A percentile compares a stretch with the other conserved stretches of the same genome.
Evolutionary conservation across 2,113 vertebrate species (phyloP).

Genomic region (Triplophysa tibetana): DNA sequence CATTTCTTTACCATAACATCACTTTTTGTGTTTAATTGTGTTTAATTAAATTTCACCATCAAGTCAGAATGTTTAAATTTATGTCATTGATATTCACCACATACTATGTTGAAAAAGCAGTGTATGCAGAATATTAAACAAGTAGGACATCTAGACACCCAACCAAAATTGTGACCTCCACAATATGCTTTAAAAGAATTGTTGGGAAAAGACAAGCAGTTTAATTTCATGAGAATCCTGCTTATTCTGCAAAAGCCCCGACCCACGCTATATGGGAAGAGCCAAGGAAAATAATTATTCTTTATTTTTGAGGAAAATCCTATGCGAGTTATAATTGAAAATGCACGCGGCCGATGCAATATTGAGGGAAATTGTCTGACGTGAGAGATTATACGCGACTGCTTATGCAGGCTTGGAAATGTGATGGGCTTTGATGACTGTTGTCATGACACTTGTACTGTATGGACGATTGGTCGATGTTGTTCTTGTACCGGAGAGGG

Average conservation of each 20-base stretch:
- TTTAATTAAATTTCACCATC: too few relatives aligned
- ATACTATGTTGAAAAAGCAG: neutral
- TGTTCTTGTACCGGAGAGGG: slow-evolving; percentile 32
- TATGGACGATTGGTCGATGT: slow-evolving; percentile 25
- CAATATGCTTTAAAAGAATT: slow-evolving; percentile 23
- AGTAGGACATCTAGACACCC: slow-evolving; percentile 4
- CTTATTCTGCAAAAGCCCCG: slow-evolving; percentile 29
- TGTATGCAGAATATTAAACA: neutral
- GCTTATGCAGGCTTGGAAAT: neutral
- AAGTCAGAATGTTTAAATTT: neutral
- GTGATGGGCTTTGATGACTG: slow-evolving; percentile 18
- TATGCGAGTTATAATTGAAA: slow-evolving; percentile 31
- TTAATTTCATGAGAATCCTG: slow-evolving; percentile 19
- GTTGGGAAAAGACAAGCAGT: slow-evolving; percentile 5
- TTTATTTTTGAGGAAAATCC: slow-evolving; percentile 24
- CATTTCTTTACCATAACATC: neutral
- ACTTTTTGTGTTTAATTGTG: too few relatives aligned
- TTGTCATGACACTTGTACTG: slow-evolving; percentile 33
- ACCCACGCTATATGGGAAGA: slow-evolving; percentile 1
- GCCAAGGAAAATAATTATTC: slow-evolving; percentile 32
- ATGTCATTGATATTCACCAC: neutral
- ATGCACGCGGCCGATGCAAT: neutral
- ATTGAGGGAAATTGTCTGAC: neutral
- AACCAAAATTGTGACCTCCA: neutral
- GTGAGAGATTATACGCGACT: slow-evolving; percentile 18